Conservation (phyloP, 2,113 vertebrate species). For the Cathartes aura region DNA sequence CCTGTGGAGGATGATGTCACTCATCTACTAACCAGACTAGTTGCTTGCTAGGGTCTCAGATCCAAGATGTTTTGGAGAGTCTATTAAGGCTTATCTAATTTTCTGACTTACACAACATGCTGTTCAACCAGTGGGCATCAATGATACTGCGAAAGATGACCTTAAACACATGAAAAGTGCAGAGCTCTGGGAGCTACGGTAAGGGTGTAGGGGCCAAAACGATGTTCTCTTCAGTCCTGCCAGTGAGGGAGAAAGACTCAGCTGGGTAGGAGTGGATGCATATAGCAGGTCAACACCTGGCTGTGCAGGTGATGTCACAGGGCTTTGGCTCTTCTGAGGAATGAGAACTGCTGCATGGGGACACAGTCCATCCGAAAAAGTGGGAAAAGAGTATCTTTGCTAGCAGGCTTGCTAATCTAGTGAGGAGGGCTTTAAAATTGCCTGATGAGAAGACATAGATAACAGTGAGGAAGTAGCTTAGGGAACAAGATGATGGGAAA, state of each 20-base stretch:
- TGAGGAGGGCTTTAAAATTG: neutral
- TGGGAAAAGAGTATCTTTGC: neutral
- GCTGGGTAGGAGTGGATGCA: neutral
- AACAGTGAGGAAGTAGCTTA: neutral
- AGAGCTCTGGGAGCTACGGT: neutral
- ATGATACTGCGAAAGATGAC: neutral
- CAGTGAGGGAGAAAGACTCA: neutral
- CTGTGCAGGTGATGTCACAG: neutral
- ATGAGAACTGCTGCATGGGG: neutral
- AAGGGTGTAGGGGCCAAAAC: fast-evolving
- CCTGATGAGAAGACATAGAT: neutral
- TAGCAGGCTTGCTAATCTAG: neutral
- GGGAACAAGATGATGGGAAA: neutral
- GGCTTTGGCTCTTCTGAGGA: neutral
- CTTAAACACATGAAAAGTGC: neutral
- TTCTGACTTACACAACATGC: neutral
- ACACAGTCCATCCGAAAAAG: neutral
- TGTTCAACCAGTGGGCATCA: neutral
- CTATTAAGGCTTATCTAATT: neutral
- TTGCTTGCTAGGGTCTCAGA: neutral
- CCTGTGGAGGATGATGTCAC: neutral
- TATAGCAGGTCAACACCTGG: neutral
- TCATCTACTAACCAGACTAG: neutral
- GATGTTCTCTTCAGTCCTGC: neutral
- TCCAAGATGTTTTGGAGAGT: neutral